phyloP scores from a whole-genome alignment of 2,113 vertebrate genomes.

The Cyprinodon brontotheroides region DNA sequence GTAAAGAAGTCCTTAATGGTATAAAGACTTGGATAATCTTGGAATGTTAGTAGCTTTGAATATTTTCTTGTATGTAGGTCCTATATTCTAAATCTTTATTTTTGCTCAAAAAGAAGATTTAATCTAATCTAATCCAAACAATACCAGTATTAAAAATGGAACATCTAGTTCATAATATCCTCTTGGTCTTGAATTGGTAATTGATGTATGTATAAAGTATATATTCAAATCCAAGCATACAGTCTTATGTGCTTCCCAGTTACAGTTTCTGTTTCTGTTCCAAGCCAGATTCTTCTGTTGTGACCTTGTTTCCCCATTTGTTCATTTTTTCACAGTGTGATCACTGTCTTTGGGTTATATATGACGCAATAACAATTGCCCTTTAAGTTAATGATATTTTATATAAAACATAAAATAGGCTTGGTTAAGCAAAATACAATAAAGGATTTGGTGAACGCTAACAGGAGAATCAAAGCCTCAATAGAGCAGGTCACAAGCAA shows the following conservation, averaged over 20 bases:
- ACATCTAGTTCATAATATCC: not conserved
- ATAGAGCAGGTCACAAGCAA: no score
- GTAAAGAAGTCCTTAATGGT: not conserved
- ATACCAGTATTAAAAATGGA: not conserved
- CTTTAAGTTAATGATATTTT: no score
- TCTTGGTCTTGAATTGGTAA: no score
- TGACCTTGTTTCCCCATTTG: not conserved
- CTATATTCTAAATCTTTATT: not conserved
- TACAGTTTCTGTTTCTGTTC: not conserved
- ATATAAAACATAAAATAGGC: no score
- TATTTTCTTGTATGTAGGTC: not conserved
- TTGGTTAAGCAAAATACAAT: no score
- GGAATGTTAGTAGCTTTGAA: not conserved
- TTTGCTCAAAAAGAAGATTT: not conserved
- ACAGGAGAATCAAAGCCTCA: no score
- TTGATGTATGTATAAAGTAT: no score
- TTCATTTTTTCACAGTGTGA: not conserved
- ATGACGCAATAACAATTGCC: not conserved
- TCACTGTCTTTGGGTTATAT: not conserved
- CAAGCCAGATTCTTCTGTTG: not conserved
- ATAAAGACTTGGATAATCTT: not conserved
- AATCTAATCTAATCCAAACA: not conserved
- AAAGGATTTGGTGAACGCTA: no score
- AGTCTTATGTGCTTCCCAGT: not conserved
- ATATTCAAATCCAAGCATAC: no score